These are phyloP conservation scores for Argyrosomus regius DNA, from an alignment of 2,797 vertebrate genomes.

Conservation along the genomic window DNA sequence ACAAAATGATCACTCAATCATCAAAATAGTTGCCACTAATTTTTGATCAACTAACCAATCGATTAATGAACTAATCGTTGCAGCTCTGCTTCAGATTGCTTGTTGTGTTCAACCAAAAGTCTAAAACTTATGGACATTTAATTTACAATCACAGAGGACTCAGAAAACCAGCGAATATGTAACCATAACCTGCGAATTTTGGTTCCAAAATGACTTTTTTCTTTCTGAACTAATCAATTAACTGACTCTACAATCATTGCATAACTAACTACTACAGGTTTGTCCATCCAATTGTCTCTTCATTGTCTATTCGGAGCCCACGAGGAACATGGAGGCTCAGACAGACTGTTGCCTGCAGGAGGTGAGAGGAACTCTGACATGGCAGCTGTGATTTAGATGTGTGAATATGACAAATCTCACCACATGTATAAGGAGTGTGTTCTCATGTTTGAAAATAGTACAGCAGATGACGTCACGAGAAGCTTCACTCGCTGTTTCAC, in stretches of 20 bases:
- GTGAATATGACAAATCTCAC: slow-evolving; percentile 52
- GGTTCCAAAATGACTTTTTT: neutral
- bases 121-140: neutral
- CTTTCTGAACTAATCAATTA: neutral
- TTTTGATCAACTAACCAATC: neutral
- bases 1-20: neutral
- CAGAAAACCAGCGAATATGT: neutral
- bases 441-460: slow-evolving; percentile 54
- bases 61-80: neutral
- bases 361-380: slow-evolving; percentile 57
- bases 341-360: slow-evolving; percentile 37
- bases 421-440: slow-evolving; percentile 19
- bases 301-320: neutral
- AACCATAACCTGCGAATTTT: neutral
- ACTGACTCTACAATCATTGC: neutral
- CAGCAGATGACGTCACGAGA: slow-evolving; percentile 13
- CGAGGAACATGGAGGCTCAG: neutral
- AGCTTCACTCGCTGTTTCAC: neutral
- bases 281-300: neutral
- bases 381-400: slow-evolving; percentile 36
- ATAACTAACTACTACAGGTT: neutral
- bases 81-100: neutral
- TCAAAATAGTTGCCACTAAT: neutral
- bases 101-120: neutral
- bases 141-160: rapidly evolving